Evolutionary conservation across 2,797 vertebrate species (phyloP), one percentile per base, ranked within the genome.

Genomic region (Eulemur albifrons): DNA sequence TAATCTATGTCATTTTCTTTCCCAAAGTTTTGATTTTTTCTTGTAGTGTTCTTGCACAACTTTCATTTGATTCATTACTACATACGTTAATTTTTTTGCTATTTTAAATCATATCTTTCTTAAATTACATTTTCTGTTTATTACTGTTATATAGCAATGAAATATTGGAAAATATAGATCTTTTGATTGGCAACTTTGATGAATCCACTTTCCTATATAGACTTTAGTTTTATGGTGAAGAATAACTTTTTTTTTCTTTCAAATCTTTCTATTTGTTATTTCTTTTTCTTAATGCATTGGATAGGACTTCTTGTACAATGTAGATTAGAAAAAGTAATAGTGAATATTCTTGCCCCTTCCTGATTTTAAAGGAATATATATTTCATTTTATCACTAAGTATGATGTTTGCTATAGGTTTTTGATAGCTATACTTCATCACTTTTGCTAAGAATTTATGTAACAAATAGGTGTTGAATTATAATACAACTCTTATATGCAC

Each of bases 111-210:
- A 5, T 20, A 54, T 35, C 17, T 69, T 90, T 77, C 20, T 54
- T 95, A 93, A 77, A 45, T 81, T 61, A n/a, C 17, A 14, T 75
- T 95, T 93, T 65, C n/a, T 72, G 20, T 35, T 88, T 80, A 17
- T 83, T 80, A 48, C 14, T 86, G 8, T 79, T 15, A 32, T 18
- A 9, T 14, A 45, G 3, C 18, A n/a, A 21, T n/a, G 32, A 88
- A 83, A 79, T 67, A 21, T 84, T 88, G 57, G 88, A 32, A 83
- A 69, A 67, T 20, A 23, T 20, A 3, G 18, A 10, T n/a, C 32
- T 92, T 82, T 52, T 54, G 21, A 35, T 77, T 79, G 48, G 40
- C 52, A 93, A 61, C 30, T 76, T 57, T 54, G 35, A 45, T 82
- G 27, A n/a, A 30, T 15, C 25, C 4, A 23, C 32, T 61, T 75